phyloP scores from a whole-genome alignment of 2,888 invertebrate species.

The Pachliopta kotzebuea region DNA sequence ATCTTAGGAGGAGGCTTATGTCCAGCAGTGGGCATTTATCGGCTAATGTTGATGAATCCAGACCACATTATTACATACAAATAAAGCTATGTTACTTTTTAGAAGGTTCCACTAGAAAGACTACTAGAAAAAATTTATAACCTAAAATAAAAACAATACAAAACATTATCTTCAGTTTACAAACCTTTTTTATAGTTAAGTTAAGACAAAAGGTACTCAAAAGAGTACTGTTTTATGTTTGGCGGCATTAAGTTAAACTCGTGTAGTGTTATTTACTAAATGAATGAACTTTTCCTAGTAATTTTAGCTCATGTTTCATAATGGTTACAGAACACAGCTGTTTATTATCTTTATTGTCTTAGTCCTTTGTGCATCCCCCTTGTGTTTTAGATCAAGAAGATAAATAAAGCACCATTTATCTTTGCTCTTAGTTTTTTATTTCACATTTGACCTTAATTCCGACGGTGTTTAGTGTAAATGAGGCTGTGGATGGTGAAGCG shows the following conservation, averaged over 20 bases:
- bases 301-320: slow-evolving; percentile 14
- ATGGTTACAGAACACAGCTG: slow-evolving; percentile 14
- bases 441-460: too few relatives aligned
- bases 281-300: slow-evolving; percentile 13
- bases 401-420: too few relatives aligned
- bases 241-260: slow-evolving; percentile 7
- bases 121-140: not conserved
- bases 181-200: not conserved
- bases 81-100: too few relatives aligned
- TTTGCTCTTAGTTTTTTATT: not conserved
- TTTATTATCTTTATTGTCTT: slow-evolving; percentile 1
- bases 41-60: too few relatives aligned
- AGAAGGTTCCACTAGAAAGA: too few relatives aligned
- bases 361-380: not conserved
- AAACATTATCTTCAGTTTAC: too few relatives aligned
- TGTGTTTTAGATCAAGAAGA: not conserved
- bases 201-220: not conserved
- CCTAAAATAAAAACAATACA: too few relatives aligned
- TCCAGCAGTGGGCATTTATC: too few relatives aligned
- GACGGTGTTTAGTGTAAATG: too few relatives aligned
- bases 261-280: slow-evolving; percentile 11
- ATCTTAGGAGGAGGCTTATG: too few relatives aligned
- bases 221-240: slow-evolving; percentile 1
- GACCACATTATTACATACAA: too few relatives aligned
- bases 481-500: too few relatives aligned